Evolutionary conservation across 2,888 invertebrate species (phyloP).

Genomic region (Tinea trinotella): DNA sequence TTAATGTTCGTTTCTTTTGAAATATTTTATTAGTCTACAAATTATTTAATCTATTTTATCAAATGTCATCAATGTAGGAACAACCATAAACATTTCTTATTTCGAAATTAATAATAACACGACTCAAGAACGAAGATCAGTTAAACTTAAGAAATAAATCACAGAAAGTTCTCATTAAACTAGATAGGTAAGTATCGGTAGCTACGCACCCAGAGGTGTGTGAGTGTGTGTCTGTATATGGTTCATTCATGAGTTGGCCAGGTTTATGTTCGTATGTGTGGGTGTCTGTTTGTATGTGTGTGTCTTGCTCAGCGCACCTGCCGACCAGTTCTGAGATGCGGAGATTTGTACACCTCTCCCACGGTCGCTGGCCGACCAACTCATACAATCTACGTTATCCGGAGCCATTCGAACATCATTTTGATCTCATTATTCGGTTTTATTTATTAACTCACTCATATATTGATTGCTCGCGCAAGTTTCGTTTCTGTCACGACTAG

Average conservation of each 20-base stretch:
- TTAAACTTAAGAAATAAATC: slow-evolving; percentile 13
- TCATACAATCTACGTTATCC: slow-evolving; percentile 8
- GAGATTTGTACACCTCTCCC: slow-evolving; percentile 72
- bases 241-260: slow-evolving; percentile 59
- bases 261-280: slow-evolving; percentile 29
- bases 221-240: slow-evolving; percentile 7
- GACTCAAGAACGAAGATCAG: neutral
- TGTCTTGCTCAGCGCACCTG: slow-evolving; percentile 49
- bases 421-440: slow-evolving; percentile 18
- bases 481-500: no score
- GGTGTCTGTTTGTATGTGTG: slow-evolving; percentile 29
- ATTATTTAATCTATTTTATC: neutral
- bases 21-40: neutral
- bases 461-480: no score
- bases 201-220: neutral
- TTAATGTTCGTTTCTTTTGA: no score
- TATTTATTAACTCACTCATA: slow-evolving; percentile 11
- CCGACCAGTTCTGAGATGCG: slow-evolving; percentile 72
- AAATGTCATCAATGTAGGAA: neutral
- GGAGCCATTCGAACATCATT: slow-evolving; percentile 7
- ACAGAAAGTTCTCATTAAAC: slow-evolving; percentile 18
- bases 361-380: slow-evolving; percentile 61
- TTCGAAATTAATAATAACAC: slow-evolving; percentile 9
- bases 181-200: slow-evolving; percentile 17
- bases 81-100: slow-evolving; percentile 4